Conservation (phyloP, 2,797 vertebrate genomes). For the Octomys mimax region DNA sequence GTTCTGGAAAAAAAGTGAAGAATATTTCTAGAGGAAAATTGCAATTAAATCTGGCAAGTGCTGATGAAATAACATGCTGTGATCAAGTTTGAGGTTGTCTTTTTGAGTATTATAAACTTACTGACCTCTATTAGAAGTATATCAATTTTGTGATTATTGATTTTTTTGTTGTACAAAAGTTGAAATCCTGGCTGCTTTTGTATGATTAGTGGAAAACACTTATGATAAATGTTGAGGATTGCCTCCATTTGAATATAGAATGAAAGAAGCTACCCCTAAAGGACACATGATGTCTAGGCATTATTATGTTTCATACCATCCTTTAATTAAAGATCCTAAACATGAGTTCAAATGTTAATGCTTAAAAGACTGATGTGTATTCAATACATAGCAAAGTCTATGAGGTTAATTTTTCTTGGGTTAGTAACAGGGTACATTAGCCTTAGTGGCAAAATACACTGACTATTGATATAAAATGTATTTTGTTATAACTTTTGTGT, state of each 20-base stretch:
- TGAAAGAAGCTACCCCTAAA: conserved; percentile 6
- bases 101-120: conserved; percentile 34
- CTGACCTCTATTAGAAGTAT: conserved; percentile 38
- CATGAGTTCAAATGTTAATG: background rate
- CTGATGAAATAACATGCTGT: background rate
- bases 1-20: background rate
- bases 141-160: conserved; percentile 56
- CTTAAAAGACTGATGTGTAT: conserved; percentile 6
- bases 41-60: background rate
- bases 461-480: background rate
- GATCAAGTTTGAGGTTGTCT: background rate
- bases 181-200: conserved; percentile 61
- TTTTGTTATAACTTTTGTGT: background rate
- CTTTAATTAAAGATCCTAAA: background rate
- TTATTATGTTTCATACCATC: background rate
- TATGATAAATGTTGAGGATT: background rate
- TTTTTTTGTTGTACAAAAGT: conserved; percentile 57
- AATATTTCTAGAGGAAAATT: background rate
- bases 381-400: background rate
- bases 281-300: background rate
- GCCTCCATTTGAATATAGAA: conserved; percentile 8
- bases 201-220: conserved; percentile 1
- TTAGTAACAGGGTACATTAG: background rate
- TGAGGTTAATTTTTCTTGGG: background rate
- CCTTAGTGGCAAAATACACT: background rate